These are phyloP conservation scores for Galleria mellonella DNA, from an alignment of 1,140 invertebrate genomes.

Conservation along the genomic window DNA sequence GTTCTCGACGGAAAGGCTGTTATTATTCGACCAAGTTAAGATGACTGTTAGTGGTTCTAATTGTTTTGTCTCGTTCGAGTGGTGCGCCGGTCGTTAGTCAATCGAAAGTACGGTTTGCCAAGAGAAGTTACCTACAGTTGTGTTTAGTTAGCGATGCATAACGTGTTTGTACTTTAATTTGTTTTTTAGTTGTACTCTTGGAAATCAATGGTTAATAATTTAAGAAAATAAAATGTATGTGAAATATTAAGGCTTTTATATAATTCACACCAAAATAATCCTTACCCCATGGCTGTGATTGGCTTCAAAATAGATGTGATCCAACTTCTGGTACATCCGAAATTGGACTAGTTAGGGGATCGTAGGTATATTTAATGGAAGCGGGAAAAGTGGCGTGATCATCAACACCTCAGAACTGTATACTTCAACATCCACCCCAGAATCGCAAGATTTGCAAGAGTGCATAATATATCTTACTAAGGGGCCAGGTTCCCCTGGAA, in stretches of 20 bases:
- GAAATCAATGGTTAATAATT: slow-evolving; percentile 75
- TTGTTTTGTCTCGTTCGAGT: slow-evolving; percentile 53
- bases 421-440: too few relatives aligned
- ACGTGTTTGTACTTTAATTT: slow-evolving; percentile 75
- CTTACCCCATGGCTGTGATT: too few relatives aligned
- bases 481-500: too few relatives aligned
- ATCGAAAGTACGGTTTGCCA: slow-evolving; percentile 65
- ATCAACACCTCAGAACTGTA: too few relatives aligned
- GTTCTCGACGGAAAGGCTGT: slow-evolving; percentile 61
- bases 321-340: too few relatives aligned
- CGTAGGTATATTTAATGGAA: too few relatives aligned
- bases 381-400: too few relatives aligned
- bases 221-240: slow-evolving; percentile 75
- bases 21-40: slow-evolving; percentile 63
- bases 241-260: slow-evolving; percentile 32
- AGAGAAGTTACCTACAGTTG: slow-evolving; percentile 74
- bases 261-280: too few relatives aligned
- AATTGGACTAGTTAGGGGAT: too few relatives aligned
- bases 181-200: slow-evolving; percentile 75
- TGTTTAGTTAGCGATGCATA: slow-evolving; percentile 72
- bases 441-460: too few relatives aligned
- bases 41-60: slow-evolving; percentile 43
- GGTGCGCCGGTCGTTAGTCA: slow-evolving; percentile 69
- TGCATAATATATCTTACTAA: too few relatives aligned
- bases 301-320: too few relatives aligned